phyloP scores from a whole-genome alignment of 2,797 vertebrate genomes.

The Chanos chanos region DNA sequence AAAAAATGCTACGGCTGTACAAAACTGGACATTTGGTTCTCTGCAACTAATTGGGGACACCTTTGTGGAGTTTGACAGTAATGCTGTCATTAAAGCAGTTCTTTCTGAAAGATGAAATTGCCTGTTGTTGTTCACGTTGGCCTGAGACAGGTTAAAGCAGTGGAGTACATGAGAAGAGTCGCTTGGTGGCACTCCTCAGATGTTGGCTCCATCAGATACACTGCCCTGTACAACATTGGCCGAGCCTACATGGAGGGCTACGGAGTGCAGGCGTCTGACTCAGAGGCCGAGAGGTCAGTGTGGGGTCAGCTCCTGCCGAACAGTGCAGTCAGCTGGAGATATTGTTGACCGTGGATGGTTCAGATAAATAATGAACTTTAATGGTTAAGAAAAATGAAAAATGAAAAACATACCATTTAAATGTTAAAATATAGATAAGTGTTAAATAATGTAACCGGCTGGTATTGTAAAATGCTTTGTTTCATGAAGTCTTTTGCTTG shows the following conservation, averaged over 20 bases:
- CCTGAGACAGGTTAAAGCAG: conserved; percentile 65
- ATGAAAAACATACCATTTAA: too few relatives aligned
- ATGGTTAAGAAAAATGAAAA: neutral
- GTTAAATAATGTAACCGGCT: neutral
- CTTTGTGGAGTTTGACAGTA: neutral
- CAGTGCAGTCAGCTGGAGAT: too few relatives aligned
- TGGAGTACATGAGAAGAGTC: conserved; percentile 73
- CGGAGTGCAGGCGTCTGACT: conserved; percentile 58
- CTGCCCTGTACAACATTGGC: conserved; percentile 76
- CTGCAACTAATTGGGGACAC: too few relatives aligned
- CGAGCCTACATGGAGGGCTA: conserved; percentile 72
- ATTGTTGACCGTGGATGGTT: too few relatives aligned
- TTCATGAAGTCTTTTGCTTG: too few relatives aligned
- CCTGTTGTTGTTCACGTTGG: neutral
- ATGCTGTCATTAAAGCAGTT: neutral
- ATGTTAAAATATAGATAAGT: neutral
- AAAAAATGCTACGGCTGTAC: too few relatives aligned
- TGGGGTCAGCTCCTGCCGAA: neutral
- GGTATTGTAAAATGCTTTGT: neutral
- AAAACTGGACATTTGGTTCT: too few relatives aligned
- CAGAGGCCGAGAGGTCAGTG: conserved; percentile 74
- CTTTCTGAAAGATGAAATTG: neutral
- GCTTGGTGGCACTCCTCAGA: conserved; percentile 56
- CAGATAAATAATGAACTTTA: neutral
- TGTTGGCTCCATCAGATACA: conserved; percentile 64